A percentile compares a stretch with the other conserved stretches of the same genome.
phyloP scores from a whole-genome alignment of 2,797 vertebrate genomes.

The Tinamus major region DNA sequence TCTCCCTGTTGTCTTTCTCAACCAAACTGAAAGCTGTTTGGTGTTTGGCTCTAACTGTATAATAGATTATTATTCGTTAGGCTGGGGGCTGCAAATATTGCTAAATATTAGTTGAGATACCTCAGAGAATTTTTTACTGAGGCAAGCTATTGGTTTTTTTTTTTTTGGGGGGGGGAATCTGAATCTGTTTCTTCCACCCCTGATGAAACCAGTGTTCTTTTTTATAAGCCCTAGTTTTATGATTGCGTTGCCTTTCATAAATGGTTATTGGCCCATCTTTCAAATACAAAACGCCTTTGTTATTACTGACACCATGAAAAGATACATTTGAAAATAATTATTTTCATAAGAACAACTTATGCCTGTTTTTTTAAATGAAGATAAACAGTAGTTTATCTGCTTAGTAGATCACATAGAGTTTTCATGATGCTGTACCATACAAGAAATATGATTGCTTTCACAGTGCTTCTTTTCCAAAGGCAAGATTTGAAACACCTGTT shows the following conservation, averaged over 20 bases:
- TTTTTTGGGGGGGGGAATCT: background rate
- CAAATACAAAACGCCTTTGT: background rate
- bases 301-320: background rate
- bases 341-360: background rate
- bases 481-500: constrained; percentile 26
- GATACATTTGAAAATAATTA: background rate
- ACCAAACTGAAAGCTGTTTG: background rate
- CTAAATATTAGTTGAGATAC: background rate
- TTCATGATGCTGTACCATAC: background rate
- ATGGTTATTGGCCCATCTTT: background rate
- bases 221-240: background rate
- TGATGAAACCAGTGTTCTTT: background rate
- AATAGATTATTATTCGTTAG: background rate
- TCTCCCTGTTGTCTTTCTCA: background rate
- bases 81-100: background rate
- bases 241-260: background rate
- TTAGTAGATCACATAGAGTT: background rate
- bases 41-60: background rate
- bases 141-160: background rate
- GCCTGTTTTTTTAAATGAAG: background rate
- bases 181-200: background rate
- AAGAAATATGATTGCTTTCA: constrained; percentile 17
- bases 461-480: constrained; percentile 1
- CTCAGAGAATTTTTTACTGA: background rate
- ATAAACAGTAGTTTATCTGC: background rate